Percentiles rank a stretch among this genome's conserved stretches.
Evolutionary conservation across 2,797 vertebrate species (phyloP).

Genomic region (Neosilurus mollespiculum): DNA sequence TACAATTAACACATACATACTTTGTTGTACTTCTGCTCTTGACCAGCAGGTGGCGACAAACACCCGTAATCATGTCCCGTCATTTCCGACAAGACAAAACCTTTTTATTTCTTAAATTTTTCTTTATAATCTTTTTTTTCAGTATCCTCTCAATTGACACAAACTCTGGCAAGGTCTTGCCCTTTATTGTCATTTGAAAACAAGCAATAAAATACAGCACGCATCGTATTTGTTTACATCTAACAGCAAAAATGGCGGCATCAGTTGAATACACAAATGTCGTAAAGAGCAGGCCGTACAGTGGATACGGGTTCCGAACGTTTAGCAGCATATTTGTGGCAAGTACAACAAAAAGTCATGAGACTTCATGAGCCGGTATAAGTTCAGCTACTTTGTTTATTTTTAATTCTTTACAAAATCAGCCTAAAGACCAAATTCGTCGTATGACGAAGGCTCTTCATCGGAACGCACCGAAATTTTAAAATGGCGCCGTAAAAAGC

Average conservation of each 20-base stretch:
- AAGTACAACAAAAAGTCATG: conserved; percentile 20
- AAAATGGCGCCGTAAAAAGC: conserved; percentile 91
- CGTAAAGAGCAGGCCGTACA: conserved; percentile 21
- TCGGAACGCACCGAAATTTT: conserved; percentile 85
- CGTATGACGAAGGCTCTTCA: conserved; percentile 80
- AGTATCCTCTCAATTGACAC: not conserved
- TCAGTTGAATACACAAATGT: conserved; percentile 12
- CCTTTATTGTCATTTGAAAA: conserved; percentile 68
- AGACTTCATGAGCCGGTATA: conserved; percentile 48
- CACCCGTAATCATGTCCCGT: not conserved
- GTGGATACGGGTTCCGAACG: conserved; percentile 4
- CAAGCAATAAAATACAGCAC: conserved; percentile 68
- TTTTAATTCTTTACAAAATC: not conserved
- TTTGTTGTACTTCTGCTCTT: not conserved
- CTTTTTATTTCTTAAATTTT: not conserved
- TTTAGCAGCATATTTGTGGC: conserved; percentile 38
- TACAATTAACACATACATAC: not conserved
- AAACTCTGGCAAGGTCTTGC: conserved; percentile 47
- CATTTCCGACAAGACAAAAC: not conserved
- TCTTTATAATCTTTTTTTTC: not conserved
- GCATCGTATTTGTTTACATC: conserved; percentile 48
- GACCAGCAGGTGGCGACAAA: not conserved
- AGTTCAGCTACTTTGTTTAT: conserved; percentile 54
- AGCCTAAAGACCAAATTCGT: conserved; percentile 74
- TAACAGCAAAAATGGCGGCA: conserved; percentile 50